These are phyloP conservation scores for Calephelis perditalis DNA, from an alignment of 2,888 invertebrate genomes.

Conservation along the genomic window DNA sequence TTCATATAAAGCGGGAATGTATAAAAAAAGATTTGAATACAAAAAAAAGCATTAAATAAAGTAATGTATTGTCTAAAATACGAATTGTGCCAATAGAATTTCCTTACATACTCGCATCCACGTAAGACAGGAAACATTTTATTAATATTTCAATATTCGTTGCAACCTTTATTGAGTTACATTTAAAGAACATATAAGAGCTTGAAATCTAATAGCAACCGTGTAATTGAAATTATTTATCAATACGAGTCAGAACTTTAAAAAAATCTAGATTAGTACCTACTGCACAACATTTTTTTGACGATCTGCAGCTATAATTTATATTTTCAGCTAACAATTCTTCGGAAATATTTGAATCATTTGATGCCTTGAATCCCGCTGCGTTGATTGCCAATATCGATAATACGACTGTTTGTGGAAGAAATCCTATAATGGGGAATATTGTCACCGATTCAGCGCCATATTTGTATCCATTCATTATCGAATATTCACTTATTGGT, in stretches of 20 bases:
- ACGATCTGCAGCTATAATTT: conserved; percentile 11
- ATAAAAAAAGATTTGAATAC: too few relatives aligned
- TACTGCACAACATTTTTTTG: background rate
- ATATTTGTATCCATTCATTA: conserved; percentile 96
- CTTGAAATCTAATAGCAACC: too few relatives aligned
- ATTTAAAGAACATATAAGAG: too few relatives aligned
- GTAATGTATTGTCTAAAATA: too few relatives aligned
- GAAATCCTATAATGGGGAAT: conserved; percentile 93
- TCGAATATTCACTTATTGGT: conserved; percentile 96
- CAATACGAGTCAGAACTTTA: conserved; percentile 1
- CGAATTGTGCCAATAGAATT: too few relatives aligned
- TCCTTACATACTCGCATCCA: too few relatives aligned
- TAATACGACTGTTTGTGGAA: conserved; percentile 83
- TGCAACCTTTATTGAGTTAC: too few relatives aligned
- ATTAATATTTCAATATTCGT: too few relatives aligned
- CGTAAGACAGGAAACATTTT: too few relatives aligned
- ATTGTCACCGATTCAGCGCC: conserved; percentile 96
- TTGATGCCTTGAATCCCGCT: conserved; percentile 79
- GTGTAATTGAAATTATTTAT: too few relatives aligned
- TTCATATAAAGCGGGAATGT: background rate
- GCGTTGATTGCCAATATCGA: conserved; percentile 78
- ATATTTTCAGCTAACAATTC: conserved; percentile 59
- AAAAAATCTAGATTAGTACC: background rate
- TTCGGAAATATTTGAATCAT: conserved; percentile 74
- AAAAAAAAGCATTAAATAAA: too few relatives aligned